phyloP scores from a whole-genome alignment of 2,113 vertebrate species.

The Zosterops borbonicus region DNA sequence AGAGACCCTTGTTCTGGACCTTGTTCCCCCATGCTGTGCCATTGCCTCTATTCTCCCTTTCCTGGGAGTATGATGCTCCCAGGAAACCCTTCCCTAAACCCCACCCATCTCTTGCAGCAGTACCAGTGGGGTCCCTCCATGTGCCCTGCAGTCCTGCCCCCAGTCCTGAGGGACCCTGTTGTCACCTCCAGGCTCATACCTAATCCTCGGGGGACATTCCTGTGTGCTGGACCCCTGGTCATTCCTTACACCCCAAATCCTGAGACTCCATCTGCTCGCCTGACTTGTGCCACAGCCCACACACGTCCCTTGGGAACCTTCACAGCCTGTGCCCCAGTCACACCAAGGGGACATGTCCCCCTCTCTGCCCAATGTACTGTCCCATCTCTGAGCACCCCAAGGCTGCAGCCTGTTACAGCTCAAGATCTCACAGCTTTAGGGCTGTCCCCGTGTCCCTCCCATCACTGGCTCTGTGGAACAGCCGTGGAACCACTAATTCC shows the following conservation, averaged over 20 bases:
- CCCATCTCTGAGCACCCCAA: background rate
- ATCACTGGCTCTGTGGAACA: background rate
- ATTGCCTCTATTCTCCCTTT: background rate
- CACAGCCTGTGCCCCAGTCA: background rate
- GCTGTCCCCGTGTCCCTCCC: fast-evolving
- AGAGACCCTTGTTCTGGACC: background rate
- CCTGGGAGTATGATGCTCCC: background rate
- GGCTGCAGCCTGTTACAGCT: fast-evolving
- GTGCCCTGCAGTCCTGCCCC: background rate
- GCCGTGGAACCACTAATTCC: background rate
- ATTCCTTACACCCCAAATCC: fast-evolving
- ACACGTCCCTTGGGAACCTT: fast-evolving
- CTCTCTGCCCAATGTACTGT: fast-evolving
- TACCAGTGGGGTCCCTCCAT: background rate
- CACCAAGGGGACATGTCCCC: background rate
- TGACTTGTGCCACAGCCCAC: background rate
- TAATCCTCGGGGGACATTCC: background rate
- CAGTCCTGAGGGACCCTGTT: background rate
- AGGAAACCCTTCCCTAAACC: background rate
- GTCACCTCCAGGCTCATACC: background rate
- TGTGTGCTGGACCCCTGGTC: background rate
- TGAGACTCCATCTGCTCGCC: background rate
- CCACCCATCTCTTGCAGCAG: background rate
- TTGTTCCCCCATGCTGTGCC: fast-evolving
- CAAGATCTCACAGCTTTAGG: background rate